Conservation (phyloP, 2,113 vertebrate genomes). For the Anolis sagrei region DNA sequence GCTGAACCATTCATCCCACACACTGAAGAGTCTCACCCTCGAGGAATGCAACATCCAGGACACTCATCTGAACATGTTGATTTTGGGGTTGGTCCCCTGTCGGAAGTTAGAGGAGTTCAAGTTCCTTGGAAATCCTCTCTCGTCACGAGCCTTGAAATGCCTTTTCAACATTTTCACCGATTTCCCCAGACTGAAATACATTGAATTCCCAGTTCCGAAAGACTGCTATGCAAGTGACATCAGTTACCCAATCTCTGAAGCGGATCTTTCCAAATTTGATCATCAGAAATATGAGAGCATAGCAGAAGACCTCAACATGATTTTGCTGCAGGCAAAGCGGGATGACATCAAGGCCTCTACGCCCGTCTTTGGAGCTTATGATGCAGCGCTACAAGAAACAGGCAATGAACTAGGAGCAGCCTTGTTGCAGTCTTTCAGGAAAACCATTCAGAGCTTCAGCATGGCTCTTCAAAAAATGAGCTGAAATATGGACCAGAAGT, state of each 20-base stretch:
- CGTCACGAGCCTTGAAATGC: constrained; percentile 75
- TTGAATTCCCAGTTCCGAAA: constrained; percentile 90
- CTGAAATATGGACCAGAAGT: constrained; percentile 44
- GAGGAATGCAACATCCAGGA: constrained; percentile 91
- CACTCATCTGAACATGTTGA: constrained; percentile 78
- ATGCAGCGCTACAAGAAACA: constrained; percentile 90
- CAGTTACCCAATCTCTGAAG: constrained; percentile 87
- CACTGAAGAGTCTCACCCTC: constrained; percentile 80
- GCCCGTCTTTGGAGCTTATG: constrained; percentile 86
- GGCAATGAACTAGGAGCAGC: constrained; percentile 88
- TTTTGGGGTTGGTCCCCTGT: constrained; percentile 80
- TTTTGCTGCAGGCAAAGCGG: constrained; percentile 81
- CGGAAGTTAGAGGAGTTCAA: constrained; percentile 83
- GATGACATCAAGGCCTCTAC: constrained; percentile 83
- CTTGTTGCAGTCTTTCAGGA: constrained; percentile 87
- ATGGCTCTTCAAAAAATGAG: constrained; percentile 70
- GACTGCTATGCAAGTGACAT: constrained; percentile 88
- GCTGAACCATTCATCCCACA: constrained; percentile 81
- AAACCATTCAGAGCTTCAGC: constrained; percentile 85
- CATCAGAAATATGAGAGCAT: constrained; percentile 79
- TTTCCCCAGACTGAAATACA: constrained; percentile 80
- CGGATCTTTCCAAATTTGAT: constrained; percentile 80
- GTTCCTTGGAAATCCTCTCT: constrained; percentile 90
- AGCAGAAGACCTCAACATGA: constrained; percentile 77
- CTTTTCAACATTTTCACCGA: constrained; percentile 81